Evolutionary conservation across 2,113 vertebrate species (phyloP), one percentile per base, ranked within the genome.

Genomic region (Gallinago jamesoni): DNA sequence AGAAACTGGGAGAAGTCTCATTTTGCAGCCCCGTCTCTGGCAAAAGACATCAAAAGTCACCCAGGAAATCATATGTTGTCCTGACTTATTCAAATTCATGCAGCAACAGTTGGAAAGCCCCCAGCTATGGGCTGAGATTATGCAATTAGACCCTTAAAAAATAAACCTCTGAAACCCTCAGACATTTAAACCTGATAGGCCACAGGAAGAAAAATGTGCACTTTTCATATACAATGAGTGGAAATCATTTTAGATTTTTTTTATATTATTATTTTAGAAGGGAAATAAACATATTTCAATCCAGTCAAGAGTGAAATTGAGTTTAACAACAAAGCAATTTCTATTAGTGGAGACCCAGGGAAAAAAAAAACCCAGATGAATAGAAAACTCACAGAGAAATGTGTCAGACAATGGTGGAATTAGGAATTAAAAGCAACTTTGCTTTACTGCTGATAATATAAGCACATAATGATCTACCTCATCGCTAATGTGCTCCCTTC

Each of bases 271-370:
- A 97, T 96, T 96, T 95, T 68, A 73, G 59, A 91, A 89, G 45
- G 47, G 78, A 97, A 96, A 97, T 83, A 91, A 97, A 68, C 73
- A 86, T 68, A 90, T 96, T 92, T 97, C 94, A 93, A 86, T 25
- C 37, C 96, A 96, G 93, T 82, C 81, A 93, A 96, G 96, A 97
- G 90, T 94, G 94, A 97, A 97, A 90, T 96, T 96, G 94, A 94
- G 96, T 95, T 97, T 92, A 96, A 94, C 92, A 92, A 96, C 85
- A 96, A 95, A 97, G 87, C 88, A 45, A 52, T 95, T 93, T 91
- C 92, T 93, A 90, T 95, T 90, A 87, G 62, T 43, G 60, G 77
- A 94, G 80, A 73, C 33, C 63, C 48, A 35, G 52, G 73, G 25
- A 37, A 59, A 37, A 59, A 57, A 80, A 80, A 77, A 35, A 52